Evolutionary conservation across 2,113 vertebrate species (phyloP).

Genomic region (Oreocharis arfaki): DNA sequence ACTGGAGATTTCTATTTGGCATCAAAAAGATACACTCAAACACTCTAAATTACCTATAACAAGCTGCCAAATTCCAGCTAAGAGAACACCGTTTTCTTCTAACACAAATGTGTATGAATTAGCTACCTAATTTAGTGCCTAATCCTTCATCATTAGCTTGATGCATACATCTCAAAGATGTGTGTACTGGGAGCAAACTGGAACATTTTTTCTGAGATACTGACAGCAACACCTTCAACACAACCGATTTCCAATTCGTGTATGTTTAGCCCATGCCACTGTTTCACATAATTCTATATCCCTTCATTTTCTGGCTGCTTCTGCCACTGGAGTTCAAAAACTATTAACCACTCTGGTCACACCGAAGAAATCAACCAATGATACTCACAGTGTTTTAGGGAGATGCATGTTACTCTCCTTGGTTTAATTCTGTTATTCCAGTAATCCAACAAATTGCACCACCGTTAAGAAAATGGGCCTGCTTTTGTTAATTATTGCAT

Average conservation of each 20-base stretch:
- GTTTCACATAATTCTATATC: neutral
- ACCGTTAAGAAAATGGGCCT: neutral
- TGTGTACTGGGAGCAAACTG: neutral
- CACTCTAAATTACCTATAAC: neutral
- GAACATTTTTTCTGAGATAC: neutral
- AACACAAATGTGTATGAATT: neutral
- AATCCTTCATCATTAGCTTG: neutral
- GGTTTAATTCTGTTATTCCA: neutral
- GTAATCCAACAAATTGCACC: neutral
- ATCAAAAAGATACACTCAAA: neutral
- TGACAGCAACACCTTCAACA: slow-evolving; percentile 15
- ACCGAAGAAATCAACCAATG: neutral
- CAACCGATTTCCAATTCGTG: slow-evolving; percentile 1
- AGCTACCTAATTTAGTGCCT: neutral
- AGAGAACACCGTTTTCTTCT: neutral
- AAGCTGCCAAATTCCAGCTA: neutral
- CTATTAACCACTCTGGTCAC: neutral
- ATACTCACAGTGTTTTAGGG: neutral
- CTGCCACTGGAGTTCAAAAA: neutral
- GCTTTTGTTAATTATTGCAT: neutral
- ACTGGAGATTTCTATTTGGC: neutral
- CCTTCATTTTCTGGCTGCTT: neutral
- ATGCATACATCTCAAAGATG: neutral
- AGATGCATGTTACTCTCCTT: neutral
- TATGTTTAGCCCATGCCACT: neutral